Percentiles rank a stretch among this genome's conserved stretches.
Conservation (phyloP, 2,113 vertebrate genomes). For the Daphoenositta chrysoptera region DNA sequence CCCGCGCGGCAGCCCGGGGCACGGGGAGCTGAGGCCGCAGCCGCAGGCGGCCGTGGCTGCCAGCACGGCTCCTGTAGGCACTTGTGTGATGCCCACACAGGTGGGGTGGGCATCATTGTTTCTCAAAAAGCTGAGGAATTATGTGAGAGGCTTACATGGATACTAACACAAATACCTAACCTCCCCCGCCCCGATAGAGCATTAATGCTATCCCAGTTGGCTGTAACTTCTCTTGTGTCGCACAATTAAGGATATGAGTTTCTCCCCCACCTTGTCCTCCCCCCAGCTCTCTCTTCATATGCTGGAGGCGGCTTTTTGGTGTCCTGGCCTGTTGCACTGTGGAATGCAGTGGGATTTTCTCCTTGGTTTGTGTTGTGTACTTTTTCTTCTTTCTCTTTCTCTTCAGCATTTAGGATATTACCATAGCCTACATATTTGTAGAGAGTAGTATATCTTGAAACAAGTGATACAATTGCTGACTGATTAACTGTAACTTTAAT, state of each 20-base stretch:
- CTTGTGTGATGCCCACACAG: background rate
- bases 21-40: background rate
- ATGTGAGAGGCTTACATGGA: background rate
- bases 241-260: background rate
- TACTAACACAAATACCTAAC: background rate
- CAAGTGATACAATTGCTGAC: background rate
- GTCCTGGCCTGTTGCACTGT: background rate
- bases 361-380: rapidly evolving
- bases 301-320: background rate
- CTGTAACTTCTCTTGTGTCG: background rate
- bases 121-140: background rate
- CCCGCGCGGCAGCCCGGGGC: background rate
- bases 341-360: background rate
- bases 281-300: background rate
- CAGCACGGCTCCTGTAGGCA: background rate
- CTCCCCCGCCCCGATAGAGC: rapidly evolving
- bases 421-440: background rate
- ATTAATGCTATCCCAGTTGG: background rate
- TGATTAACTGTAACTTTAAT: background rate
- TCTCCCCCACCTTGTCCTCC: background rate
- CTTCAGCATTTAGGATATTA: background rate
- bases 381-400: background rate
- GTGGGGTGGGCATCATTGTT: background rate
- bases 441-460: background rate
- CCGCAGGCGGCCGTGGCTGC: background rate